Percentiles rank a stretch among this genome's conserved stretches.
phyloP scores from a whole-genome alignment of 1,140 invertebrate genomes.

The Phocides pigmalion region DNA sequence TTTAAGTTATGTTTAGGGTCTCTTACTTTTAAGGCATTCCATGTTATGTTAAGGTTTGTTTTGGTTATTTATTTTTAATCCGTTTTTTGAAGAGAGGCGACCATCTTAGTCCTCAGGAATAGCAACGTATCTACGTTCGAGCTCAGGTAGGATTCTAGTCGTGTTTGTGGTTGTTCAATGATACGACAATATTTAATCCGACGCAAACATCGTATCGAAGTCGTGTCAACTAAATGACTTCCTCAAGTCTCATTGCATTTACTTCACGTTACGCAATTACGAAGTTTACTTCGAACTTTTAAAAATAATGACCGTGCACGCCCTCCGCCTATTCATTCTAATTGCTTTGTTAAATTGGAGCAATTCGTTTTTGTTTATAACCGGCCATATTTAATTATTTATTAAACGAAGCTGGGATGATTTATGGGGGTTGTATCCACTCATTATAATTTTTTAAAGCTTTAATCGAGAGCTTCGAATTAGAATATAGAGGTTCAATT shows the following conservation, averaged over 20 bases:
- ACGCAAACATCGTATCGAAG: background rate
- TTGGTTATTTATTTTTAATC: no score
- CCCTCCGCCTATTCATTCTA: conserved; percentile 23
- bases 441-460: conserved; percentile 15
- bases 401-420: conserved; percentile 32
- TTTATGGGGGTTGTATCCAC: conserved; percentile 26
- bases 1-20: no score
- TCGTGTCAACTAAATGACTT: background rate
- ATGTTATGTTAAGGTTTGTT: no score
- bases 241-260: conserved; percentile 21
- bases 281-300: conserved; percentile 30
- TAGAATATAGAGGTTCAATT: background rate
- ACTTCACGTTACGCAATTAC: conserved; percentile 30
- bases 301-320: conserved; percentile 28
- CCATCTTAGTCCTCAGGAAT: no score
- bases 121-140: no score
- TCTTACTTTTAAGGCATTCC: no score
- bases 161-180: no score
- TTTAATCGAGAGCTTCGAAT: conserved; percentile 5
- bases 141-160: no score
- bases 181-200: background rate
- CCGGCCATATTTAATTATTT: conserved; percentile 26
- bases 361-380: conserved; percentile 34
- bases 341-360: conserved; percentile 37
- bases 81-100: no score